These are phyloP conservation scores for Dascyllus trimaculatus DNA, from an alignment of 2,113 vertebrate species.

Conservation along the genomic window DNA sequence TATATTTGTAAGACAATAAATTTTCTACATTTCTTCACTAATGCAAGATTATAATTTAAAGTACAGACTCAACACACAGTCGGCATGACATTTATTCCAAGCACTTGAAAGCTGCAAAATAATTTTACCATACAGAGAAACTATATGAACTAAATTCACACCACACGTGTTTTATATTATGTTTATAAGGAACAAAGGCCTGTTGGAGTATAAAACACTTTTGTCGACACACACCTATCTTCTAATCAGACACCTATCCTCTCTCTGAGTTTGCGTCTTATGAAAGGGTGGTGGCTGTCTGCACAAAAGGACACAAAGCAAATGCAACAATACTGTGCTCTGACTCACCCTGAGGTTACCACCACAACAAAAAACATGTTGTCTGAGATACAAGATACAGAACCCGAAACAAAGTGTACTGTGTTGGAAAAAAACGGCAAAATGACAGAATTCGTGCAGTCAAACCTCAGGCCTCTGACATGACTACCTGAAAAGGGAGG, in stretches of 20 bases:
- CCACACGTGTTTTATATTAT: background rate
- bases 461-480: background rate
- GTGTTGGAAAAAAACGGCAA: background rate
- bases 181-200: constrained; percentile 10
- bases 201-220: constrained; percentile 19
- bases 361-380: constrained; percentile 44
- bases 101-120: too few species aligned
- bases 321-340: constrained; percentile 23
- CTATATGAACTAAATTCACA: background rate
- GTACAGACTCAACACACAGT: too few species aligned
- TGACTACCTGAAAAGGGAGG: background rate
- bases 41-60: background rate
- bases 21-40: background rate
- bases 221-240: constrained; percentile 25
- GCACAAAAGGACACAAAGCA: constrained; percentile 51
- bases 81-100: too few species aligned
- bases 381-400: constrained; percentile 22
- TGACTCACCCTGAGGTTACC: constrained; percentile 56
- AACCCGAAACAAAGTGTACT: constrained; percentile 17
- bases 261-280: constrained; percentile 18
- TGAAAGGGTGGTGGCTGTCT: constrained; percentile 54
- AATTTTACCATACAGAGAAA: background rate
- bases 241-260: constrained; percentile 29
- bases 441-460: constrained; percentile 1
- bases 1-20: background rate